These are phyloP conservation scores for Patella ulyssiponensis DNA, from an alignment of 2,888 invertebrate species.

Conservation along the genomic window DNA sequence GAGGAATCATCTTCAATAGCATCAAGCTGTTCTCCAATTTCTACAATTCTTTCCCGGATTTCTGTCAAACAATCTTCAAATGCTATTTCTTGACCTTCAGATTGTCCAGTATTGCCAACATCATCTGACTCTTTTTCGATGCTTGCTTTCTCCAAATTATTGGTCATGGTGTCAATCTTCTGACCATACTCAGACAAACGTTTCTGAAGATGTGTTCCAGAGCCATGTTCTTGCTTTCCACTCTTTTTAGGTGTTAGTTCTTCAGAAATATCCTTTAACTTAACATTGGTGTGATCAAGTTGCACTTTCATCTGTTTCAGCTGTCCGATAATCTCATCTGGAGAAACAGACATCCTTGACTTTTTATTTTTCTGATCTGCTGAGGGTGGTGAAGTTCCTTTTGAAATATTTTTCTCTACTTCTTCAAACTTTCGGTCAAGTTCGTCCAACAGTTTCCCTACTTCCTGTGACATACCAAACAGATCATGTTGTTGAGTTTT, in stretches of 20 bases:
- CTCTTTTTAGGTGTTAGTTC: conserved; percentile 31
- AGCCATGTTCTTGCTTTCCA: conserved; percentile 30
- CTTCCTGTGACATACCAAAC: conserved; percentile 41
- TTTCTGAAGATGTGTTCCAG: conserved; percentile 40
- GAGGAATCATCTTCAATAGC: conserved; percentile 53
- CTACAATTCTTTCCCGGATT: conserved; percentile 49
- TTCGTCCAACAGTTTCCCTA: conserved; percentile 51
- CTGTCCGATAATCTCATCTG: conserved; percentile 38
- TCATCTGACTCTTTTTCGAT: conserved; percentile 37
- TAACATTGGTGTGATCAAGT: conserved; percentile 49
- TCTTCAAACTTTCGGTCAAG: conserved; percentile 53
- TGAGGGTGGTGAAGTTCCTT: not conserved
- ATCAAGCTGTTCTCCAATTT: conserved; percentile 44
- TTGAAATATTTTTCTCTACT: conserved; percentile 44
- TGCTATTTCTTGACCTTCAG: conserved; percentile 44
- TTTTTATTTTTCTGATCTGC: not conserved
- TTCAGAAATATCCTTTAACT: conserved; percentile 49
- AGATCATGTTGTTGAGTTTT: not conserved
- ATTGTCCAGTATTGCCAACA: conserved; percentile 27
- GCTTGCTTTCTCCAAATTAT: conserved; percentile 45
- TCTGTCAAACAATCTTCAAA: conserved; percentile 55
- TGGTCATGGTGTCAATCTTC: conserved; percentile 50
- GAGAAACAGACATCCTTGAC: conserved; percentile 18
- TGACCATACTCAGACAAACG: conserved; percentile 51
- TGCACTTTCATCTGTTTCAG: conserved; percentile 57